These are phyloP conservation scores for Eolophus roseicapilla DNA, from an alignment of 2,113 vertebrate genomes.

Conservation along the genomic window DNA sequence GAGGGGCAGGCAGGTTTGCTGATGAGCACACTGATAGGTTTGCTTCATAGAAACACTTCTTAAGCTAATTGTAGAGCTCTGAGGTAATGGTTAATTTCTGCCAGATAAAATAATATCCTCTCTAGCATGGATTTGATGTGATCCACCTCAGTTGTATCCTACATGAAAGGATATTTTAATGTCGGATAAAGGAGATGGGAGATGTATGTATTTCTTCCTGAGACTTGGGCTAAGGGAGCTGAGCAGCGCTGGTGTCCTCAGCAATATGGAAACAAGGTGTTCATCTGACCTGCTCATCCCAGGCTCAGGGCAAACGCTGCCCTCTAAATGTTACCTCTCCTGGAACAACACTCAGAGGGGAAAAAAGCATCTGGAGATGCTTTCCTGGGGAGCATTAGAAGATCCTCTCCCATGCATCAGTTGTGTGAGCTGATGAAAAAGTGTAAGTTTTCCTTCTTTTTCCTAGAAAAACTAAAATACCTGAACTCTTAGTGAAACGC, in stretches of 20 bases:
- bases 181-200: not conserved
- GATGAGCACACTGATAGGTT: not conserved
- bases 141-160: not conserved
- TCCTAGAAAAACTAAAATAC: not conserved
- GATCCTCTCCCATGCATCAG: not conserved
- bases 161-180: not conserved
- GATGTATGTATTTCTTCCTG: not conserved
- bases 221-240: not conserved
- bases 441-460: not conserved
- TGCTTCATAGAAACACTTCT: not conserved
- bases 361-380: not conserved
- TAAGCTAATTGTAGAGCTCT: not conserved
- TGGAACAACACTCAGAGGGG: not conserved
- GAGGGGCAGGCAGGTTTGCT: not conserved
- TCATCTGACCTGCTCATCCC: not conserved
- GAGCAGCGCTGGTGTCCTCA: not conserved
- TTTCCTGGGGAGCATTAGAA: not conserved
- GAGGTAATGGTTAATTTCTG: not conserved
- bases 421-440: not conserved
- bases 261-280: fast-evolving
- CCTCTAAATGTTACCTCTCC: not conserved
- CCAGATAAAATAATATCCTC: not conserved
- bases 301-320: not conserved
- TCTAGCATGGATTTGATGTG: not conserved
- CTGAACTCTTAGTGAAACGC: not conserved